These are phyloP conservation scores for Taurulus bubalis DNA, from an alignment of 2,113 vertebrate genomes.

Conservation along the genomic window DNA sequence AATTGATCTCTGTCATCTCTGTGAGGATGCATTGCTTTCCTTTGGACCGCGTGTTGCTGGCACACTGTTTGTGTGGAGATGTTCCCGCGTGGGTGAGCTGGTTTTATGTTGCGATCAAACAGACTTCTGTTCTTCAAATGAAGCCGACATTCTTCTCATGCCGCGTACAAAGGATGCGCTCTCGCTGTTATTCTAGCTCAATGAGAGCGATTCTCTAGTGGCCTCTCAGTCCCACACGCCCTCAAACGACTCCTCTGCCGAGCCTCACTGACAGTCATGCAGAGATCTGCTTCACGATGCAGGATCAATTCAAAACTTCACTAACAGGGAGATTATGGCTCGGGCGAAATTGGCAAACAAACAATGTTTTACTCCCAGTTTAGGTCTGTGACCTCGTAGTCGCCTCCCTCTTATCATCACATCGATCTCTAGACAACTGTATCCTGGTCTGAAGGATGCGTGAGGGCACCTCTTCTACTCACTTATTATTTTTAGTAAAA, in stretches of 20 bases:
- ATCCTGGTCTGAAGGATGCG: too few species aligned
- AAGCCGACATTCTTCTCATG: not conserved
- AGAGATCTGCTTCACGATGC: too few species aligned
- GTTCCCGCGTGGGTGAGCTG: not conserved
- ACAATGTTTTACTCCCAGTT: too few species aligned
- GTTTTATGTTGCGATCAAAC: constrained; percentile 3
- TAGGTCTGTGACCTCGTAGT: too few species aligned
- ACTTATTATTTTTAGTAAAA: too few species aligned
- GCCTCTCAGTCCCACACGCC: not conserved
- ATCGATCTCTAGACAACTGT: too few species aligned
- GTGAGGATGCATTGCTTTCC: constrained; percentile 48
- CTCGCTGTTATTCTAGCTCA: not conserved
- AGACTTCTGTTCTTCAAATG: not conserved
- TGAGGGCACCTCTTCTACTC: too few species aligned
- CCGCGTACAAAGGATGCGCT: not conserved
- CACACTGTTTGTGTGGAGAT: not conserved
- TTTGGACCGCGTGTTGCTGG: constrained; percentile 24
- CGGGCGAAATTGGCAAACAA: too few species aligned
- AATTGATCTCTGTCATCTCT: constrained; percentile 38
- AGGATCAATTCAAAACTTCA: too few species aligned
- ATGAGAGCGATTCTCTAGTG: too few species aligned
- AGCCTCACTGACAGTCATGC: not conserved
- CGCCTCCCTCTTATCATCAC: too few species aligned
- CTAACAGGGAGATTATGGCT: too few species aligned
- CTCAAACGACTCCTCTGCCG: not conserved